Conservation (phyloP, 1,140 invertebrate genomes). For the Heliconius congener region DNA sequence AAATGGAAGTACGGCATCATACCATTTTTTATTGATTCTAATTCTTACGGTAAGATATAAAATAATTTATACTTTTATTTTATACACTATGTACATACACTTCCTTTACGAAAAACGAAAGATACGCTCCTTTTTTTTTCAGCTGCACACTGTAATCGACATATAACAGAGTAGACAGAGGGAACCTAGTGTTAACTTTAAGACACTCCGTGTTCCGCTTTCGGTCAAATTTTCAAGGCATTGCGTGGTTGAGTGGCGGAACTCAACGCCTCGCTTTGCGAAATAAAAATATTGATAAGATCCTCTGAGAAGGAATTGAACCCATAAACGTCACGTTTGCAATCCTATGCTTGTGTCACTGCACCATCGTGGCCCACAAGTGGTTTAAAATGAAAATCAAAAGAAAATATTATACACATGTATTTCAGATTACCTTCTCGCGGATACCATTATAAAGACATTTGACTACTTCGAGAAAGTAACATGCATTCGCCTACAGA, state of each 20-base stretch:
- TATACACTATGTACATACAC: not conserved
- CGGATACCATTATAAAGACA: constrained; percentile 58
- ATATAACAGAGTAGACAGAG: too few relatives aligned
- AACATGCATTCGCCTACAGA: constrained; percentile 70
- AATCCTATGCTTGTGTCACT: too few relatives aligned
- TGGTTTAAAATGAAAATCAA: not conserved
- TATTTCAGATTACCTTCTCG: constrained; percentile 55
- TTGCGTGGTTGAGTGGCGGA: too few relatives aligned
- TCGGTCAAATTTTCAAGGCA: too few relatives aligned
- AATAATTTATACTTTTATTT: not conserved
- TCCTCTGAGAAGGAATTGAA: too few relatives aligned
- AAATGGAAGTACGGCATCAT: constrained; percentile 65
- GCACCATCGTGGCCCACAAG: too few relatives aligned
- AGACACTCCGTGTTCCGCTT: too few relatives aligned
- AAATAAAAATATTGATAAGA: too few relatives aligned
- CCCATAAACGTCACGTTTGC: too few relatives aligned
- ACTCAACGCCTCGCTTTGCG: too few relatives aligned
- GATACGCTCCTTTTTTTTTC: not conserved
- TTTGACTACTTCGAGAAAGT: constrained; percentile 72
- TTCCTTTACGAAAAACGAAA: not conserved
- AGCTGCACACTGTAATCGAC: too few relatives aligned
- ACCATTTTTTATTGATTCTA: constrained; percentile 70
- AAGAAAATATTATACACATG: not conserved
- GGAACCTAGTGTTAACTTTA: too few relatives aligned
- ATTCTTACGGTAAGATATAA: constrained; percentile 59